Percentiles rank a stretch among this genome's conserved stretches.
Evolutionary conservation across 1,140 invertebrate genomes (phyloP).

Genomic region (Teleogryllus occipitalis): DNA sequence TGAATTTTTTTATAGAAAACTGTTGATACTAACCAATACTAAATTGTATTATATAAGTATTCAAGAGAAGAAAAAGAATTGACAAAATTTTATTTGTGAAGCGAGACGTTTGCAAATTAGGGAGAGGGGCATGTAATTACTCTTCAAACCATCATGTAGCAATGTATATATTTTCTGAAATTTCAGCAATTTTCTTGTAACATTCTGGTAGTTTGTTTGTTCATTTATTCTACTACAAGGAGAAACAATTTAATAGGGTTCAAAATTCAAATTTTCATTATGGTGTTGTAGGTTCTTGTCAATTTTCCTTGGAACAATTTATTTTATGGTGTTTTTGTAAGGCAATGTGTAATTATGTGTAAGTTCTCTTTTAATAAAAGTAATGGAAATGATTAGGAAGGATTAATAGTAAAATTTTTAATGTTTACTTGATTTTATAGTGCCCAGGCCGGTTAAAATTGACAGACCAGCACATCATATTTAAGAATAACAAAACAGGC

Average conservation of each 20-base stretch:
- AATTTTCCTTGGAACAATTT: not conserved
- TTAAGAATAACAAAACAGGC: conserved; percentile 94
- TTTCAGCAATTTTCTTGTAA: no score
- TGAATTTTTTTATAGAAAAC: no score
- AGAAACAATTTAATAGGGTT: no score
- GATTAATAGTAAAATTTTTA: not conserved
- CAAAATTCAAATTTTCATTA: conserved; percentile 8
- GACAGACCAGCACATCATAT: conserved; percentile 83
- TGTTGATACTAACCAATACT: no score
- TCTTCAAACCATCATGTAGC: no score
- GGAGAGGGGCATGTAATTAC: no score
- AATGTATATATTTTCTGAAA: no score
- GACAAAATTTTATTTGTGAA: no score
- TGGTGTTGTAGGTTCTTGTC: conserved; percentile 22
- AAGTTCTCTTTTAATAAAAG: not conserved
- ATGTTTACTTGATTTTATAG: conserved; percentile 38
- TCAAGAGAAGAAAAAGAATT: no score
- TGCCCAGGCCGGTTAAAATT: conserved; percentile 82
- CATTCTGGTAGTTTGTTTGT: not conserved
- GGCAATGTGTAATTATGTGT: not conserved
- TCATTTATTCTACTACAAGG: not conserved
- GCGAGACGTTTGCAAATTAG: no score
- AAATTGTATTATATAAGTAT: no score
- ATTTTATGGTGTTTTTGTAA: not conserved
- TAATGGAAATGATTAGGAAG: not conserved